These are phyloP conservation scores for Stenurella melanura DNA, from an alignment of 2,888 invertebrate species.

Conservation along the genomic window DNA sequence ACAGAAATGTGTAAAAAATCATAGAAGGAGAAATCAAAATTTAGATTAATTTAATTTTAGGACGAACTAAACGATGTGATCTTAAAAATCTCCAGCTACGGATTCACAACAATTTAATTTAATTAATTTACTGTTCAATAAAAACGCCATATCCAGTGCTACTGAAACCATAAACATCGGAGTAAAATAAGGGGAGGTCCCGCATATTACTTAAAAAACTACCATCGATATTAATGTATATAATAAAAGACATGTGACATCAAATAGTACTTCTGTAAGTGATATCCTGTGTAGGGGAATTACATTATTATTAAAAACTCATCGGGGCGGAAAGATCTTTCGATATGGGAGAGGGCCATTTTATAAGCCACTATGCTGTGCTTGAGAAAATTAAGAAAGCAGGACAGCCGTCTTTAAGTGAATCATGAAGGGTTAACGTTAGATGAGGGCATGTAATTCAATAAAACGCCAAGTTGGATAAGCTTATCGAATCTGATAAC, in stretches of 20 bases:
- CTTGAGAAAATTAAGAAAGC: constrained; percentile 58
- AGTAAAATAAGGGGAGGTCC: constrained; percentile 42
- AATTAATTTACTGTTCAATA: constrained; percentile 7
- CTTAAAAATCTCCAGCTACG: background rate
- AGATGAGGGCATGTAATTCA: constrained; percentile 61
- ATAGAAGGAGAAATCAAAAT: background rate
- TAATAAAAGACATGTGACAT: constrained; percentile 71
- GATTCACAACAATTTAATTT: background rate
- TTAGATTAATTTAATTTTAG: background rate
- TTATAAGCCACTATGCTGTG: constrained; percentile 35
- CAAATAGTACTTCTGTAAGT: constrained; percentile 71
- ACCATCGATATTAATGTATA: constrained; percentile 45
- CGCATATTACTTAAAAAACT: constrained; percentile 57
- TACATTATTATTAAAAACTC: constrained; percentile 67
- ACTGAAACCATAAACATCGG: background rate
- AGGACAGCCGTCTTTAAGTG: constrained; percentile 50
- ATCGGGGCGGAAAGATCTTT: constrained; percentile 63
- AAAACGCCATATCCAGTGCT: constrained; percentile 15
- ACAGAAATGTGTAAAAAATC: no score
- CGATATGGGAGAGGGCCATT: constrained; percentile 56
- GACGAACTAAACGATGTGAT: background rate
- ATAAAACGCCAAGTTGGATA: constrained; percentile 57
- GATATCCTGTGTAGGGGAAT: constrained; percentile 65
- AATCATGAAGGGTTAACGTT: constrained; percentile 61
- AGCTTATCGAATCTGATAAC: constrained; percentile 54